Evolutionary conservation across 2,888 invertebrate species (phyloP).

Genomic region (Ormyrus rosae): DNA sequence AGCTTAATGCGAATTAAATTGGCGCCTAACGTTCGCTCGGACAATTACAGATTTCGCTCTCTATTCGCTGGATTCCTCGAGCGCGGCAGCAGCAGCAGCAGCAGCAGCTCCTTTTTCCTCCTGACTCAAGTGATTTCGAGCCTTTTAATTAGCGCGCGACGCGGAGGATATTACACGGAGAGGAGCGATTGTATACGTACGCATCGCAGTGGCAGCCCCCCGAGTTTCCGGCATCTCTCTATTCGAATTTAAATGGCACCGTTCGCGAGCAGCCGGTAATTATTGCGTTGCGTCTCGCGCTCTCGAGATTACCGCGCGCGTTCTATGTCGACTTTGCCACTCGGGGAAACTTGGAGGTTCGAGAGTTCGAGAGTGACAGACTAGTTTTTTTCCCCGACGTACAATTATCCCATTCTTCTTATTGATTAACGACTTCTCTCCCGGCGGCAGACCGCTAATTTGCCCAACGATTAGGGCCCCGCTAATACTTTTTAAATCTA

Average conservation of each 20-base stretch:
- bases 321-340: too few relatives aligned
- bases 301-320: too few relatives aligned
- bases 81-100: not conserved
- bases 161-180: not conserved
- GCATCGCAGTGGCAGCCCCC: not conserved
- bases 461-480: not conserved
- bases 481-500: not conserved
- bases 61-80: not conserved
- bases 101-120: not conserved
- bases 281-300: not conserved
- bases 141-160: constrained; percentile 33
- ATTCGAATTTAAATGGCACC: constrained; percentile 20
- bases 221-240: constrained; percentile 26
- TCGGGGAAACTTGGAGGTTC: too few relatives aligned
- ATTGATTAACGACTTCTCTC: not conserved
- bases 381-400: too few relatives aligned
- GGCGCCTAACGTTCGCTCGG: constrained; percentile 29
- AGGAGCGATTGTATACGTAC: constrained; percentile 7
- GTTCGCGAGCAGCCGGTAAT: constrained; percentile 1
- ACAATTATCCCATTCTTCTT: not conserved
- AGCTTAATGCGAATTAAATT: constrained; percentile 64
- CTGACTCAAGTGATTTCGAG: constrained; percentile 14
- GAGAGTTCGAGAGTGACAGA: too few relatives aligned
- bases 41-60: constrained; percentile 28
- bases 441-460: not conserved